Percentiles rank a stretch among this genome's conserved stretches.
Conservation (phyloP, 2,888 invertebrate genomes). For the Melanargia galathea region DNA sequence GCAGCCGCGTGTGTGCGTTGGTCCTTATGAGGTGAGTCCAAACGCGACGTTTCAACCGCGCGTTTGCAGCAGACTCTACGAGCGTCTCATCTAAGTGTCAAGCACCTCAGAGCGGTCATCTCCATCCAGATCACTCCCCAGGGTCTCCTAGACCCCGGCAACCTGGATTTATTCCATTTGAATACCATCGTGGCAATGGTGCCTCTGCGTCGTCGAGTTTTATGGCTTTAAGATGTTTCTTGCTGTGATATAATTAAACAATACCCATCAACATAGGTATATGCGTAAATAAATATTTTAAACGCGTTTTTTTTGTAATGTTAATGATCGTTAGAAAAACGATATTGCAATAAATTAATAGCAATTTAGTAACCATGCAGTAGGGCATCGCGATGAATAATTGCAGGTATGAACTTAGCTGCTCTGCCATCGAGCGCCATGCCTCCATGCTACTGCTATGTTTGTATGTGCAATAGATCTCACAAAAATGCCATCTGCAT, state of each 20-base stretch:
- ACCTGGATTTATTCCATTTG: conserved; percentile 76
- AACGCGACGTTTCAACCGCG: conserved; percentile 49
- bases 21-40: conserved; percentile 13
- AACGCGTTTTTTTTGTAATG: background rate
- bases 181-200: conserved; percentile 66
- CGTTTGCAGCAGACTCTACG: conserved; percentile 52
- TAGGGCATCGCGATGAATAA: too few relatives aligned
- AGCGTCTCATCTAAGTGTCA: conserved; percentile 73
- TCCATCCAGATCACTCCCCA: conserved; percentile 74
- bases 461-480: too few relatives aligned
- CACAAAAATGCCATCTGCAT: background rate
- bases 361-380: too few relatives aligned
- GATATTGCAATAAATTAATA: too few relatives aligned
- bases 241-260: conserved; percentile 64
- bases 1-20: too few relatives aligned
- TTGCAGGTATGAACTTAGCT: too few relatives aligned
- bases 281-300: background rate
- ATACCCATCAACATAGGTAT: background rate
- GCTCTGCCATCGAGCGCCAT: too few relatives aligned
- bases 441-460: too few relatives aligned
- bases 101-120: conserved; percentile 77
- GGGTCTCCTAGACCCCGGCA: conserved; percentile 71
- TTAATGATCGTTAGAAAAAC: too few relatives aligned
- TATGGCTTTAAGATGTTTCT: conserved; percentile 65
- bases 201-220: conserved; percentile 69